Conservation (phyloP, 2,113 vertebrate genomes). For the Gallinago paraguaiae region DNA sequence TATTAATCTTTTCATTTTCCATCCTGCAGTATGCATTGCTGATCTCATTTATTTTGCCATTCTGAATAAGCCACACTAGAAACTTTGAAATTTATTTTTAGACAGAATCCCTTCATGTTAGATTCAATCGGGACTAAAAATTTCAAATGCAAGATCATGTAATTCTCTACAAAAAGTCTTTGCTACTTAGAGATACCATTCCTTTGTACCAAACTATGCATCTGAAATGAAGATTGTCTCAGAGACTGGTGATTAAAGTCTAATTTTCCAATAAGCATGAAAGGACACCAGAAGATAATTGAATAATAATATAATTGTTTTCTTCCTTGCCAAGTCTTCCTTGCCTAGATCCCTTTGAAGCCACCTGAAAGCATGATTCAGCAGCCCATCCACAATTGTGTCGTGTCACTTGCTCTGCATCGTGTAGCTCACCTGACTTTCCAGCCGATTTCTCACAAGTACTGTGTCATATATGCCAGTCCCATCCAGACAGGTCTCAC, state of each 20-base stretch:
- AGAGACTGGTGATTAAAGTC: not conserved
- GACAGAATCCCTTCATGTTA: not conserved
- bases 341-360: not conserved
- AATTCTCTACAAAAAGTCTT: not conserved
- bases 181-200: not conserved
- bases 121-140: not conserved
- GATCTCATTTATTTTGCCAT: not conserved
- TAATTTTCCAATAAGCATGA: not conserved
- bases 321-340: not conserved
- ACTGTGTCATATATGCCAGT: not conserved
- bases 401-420: not conserved
- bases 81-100: not conserved
- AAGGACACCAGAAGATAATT: not conserved
- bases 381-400: accelerated
- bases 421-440: not conserved
- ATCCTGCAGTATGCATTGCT: not conserved
- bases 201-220: not conserved
- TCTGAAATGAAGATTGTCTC: not conserved
- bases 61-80: not conserved
- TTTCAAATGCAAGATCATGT: not conserved
- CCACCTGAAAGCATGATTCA: not conserved
- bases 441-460: not conserved
- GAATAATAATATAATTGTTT: not conserved
- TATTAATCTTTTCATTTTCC: not conserved
- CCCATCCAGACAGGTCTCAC: not conserved